A percentile compares a stretch with the other conserved stretches of the same genome.
phyloP scores from a whole-genome alignment of 2,888 invertebrate genomes.

The Pammene aurita region DNA sequence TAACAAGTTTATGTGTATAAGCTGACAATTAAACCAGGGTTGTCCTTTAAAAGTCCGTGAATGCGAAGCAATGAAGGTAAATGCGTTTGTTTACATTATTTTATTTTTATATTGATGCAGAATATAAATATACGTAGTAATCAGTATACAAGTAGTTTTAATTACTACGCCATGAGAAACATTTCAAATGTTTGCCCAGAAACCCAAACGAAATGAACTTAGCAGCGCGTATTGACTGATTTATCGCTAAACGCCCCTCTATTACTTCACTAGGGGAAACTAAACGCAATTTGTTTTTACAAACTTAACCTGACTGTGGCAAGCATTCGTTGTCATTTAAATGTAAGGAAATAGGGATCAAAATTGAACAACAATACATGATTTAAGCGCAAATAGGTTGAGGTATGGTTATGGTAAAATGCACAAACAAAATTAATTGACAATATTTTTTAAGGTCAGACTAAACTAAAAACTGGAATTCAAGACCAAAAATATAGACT shows the following conservation, averaged over 20 bases:
- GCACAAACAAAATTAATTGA: slow-evolving; percentile 25
- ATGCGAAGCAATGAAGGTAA: too few relatives aligned
- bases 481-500: too few relatives aligned
- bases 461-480: too few relatives aligned
- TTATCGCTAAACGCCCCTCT: slow-evolving; percentile 60
- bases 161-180: slow-evolving; percentile 28
- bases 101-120: too few relatives aligned
- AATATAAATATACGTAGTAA: too few relatives aligned
- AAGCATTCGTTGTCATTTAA: neutral
- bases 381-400: neutral
- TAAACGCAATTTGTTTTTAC: slow-evolving; percentile 47
- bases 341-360: neutral
- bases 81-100: too few relatives aligned
- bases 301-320: slow-evolving; percentile 13
- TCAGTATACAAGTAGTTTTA: slow-evolving; percentile 8
- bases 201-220: slow-evolving; percentile 37
- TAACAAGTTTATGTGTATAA: too few relatives aligned
- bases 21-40: too few relatives aligned
- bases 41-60: too few relatives aligned
- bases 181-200: slow-evolving; percentile 26
- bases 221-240: slow-evolving; percentile 52
- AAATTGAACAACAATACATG: neutral
- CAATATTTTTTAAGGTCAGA: slow-evolving; percentile 15
- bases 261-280: slow-evolving; percentile 50
- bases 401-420: slow-evolving; percentile 16